These are phyloP conservation scores for Apostichopus leukothele DNA, from an alignment of 53 echinoderm and acorn worm species.

Conservation along the genomic window DNA sequence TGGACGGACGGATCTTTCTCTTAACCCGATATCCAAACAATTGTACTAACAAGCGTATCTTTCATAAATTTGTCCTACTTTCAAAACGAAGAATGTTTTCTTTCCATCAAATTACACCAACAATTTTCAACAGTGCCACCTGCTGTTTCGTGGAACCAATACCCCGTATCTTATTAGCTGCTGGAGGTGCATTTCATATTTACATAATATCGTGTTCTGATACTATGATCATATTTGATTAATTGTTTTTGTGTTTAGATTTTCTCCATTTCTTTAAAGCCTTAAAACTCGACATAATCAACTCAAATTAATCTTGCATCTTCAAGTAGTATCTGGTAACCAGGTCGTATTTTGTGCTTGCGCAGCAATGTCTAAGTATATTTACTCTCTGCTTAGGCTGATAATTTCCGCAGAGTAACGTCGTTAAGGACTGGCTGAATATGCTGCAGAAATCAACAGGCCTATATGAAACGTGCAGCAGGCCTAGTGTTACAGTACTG, in stretches of 20 bases:
- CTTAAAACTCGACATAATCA: not conserved
- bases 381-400: no score
- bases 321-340: not conserved
- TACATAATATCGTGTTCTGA: conserved; percentile 4
- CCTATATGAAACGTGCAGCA: no score
- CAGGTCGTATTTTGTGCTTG: no score
- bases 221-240: not conserved
- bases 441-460: no score
- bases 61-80: not conserved
- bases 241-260: not conserved
- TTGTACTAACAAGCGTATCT: not conserved
- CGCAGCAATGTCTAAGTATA: no score
- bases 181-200: not conserved
- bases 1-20: not conserved
- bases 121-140: not conserved
- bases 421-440: no score
- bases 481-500: no score
- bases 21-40: not conserved
- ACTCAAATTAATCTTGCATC: not conserved
- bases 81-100: not conserved
- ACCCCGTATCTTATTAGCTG: not conserved
- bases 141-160: not conserved
- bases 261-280: not conserved
- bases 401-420: no score
- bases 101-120: not conserved